Evolutionary conservation across 2,888 invertebrate genomes (phyloP), one percentile per base, ranked within the genome.

Genomic region (Nasonia oneida): DNA sequence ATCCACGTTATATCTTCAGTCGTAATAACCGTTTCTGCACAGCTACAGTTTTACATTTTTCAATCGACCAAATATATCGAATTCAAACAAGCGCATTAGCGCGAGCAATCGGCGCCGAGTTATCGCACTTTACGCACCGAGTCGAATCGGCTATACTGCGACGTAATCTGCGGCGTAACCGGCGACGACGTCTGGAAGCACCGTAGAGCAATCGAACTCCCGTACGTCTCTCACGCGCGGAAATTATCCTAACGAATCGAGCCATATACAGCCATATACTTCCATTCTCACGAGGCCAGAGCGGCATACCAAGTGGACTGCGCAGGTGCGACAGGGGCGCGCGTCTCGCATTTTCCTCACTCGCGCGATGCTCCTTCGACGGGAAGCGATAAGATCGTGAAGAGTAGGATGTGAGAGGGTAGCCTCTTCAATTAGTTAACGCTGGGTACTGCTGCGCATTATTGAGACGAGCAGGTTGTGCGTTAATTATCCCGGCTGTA

Each of bases 231-330:
- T 64, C 18, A 29, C 29, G n/a, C 37, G 73, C 79, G 78, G 78
- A 84, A 84, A 79, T 84, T 79, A 79, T 84, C 75, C 84, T 53
- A 50, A 29, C 53, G 71, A 83, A 83, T 83, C 83, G 47, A n/a
- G 5, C 83, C 77, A 33, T 77, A 83, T 77, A 23, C 53, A 42
- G 47, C 76, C 29, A 29, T 29, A 29, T 29, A 12, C 67, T 77
- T 74, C 33, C 78, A 73, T 78, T 83, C 73, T 64, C 33, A 64
- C 23, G 70, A 53, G 15, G 50, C 4, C 33, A 42, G 37, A 18
- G 42, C 6, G n/a, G 80, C 53, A 71, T 47, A 76, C 83, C 47
- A 37, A 57, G 29, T 14, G 14, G 42, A 70, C 18, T 73, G 71
- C 78, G 53, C 42, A 50, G 29, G 74, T 61, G 37, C 8, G 37